These are phyloP conservation scores for Lepeophtheirus nordmannii DNA, from an alignment of 2,888 invertebrate species.

Conservation along the genomic window DNA sequence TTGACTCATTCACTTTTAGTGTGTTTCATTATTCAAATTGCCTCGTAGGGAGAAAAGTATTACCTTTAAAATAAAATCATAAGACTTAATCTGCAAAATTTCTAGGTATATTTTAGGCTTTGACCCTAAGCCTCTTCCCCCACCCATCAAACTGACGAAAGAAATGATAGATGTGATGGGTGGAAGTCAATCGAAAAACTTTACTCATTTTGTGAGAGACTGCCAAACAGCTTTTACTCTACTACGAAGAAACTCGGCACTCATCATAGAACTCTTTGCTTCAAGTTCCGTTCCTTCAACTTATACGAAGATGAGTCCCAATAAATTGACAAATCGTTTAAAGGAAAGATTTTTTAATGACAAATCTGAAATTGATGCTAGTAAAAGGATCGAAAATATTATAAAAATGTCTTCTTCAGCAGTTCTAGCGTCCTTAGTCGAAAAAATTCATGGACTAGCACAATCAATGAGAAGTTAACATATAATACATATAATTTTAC, in stretches of 20 bases:
- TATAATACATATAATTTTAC: not conserved
- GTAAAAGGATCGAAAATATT: not conserved
- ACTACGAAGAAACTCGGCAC: conserved; percentile 18
- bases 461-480: conserved; percentile 4
- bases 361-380: not conserved
- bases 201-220: not conserved
- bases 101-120: conserved; percentile 4
- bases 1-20: too few relatives aligned
- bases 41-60: too few relatives aligned
- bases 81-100: too few relatives aligned
- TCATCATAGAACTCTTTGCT: not conserved
- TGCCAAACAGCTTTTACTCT: conserved; percentile 11
- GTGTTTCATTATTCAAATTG: too few relatives aligned
- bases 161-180: conserved; percentile 17
- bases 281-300: not conserved
- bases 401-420: conserved; percentile 8
- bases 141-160: conserved; percentile 9
- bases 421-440: conserved; percentile 4
- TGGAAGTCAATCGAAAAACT: not conserved
- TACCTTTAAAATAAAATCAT: too few relatives aligned
- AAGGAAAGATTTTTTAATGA: not conserved
- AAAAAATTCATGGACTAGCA: conserved; percentile 9
- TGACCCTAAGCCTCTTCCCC: conserved; percentile 14
- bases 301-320: not conserved
- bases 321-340: not conserved